Percentiles rank a stretch among this genome's conserved stretches.
These are phyloP conservation scores for Hydrolagus affinis DNA, from an alignment of 2,113 vertebrate genomes.

Conservation along the genomic window DNA sequence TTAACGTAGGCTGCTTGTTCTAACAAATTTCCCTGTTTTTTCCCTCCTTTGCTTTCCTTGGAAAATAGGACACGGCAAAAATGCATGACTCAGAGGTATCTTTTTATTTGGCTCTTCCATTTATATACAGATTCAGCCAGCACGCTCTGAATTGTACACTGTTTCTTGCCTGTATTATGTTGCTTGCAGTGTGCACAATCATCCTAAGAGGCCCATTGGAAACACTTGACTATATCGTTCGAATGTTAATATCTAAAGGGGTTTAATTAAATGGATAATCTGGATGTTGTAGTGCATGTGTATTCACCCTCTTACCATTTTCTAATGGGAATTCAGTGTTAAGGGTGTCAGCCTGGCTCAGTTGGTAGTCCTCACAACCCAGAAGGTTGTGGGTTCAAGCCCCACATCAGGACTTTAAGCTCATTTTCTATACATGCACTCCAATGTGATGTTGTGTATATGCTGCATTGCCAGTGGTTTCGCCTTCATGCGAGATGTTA, in stretches of 20 bases:
- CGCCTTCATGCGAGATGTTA: no score
- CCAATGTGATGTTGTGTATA: no score
- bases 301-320: neutral
- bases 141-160: neutral
- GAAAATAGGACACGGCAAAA: conserved; percentile 32
- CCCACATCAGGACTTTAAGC: no score
- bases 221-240: neutral
- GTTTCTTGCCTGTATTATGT: neutral
- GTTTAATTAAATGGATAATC: neutral
- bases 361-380: no score
- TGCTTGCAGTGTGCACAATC: neutral
- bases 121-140: neutral
- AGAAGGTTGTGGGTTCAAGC: no score
- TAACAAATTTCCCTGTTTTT: conserved; percentile 28
- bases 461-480: no score
- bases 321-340: neutral
- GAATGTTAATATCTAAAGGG: neutral
- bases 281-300: neutral
- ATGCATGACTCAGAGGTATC: conserved; percentile 32
- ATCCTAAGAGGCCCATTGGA: neutral
- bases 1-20: conserved; percentile 1
- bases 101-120: conserved; percentile 24
- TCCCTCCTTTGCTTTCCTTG: conserved; percentile 31
- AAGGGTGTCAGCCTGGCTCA: no score
- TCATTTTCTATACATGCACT: no score